A percentile compares a stretch with the other conserved stretches of the same genome.
These are phyloP conservation scores for Dasypus novemcinctus DNA, from an alignment of 2,113 vertebrate species.

Conservation along the genomic window DNA sequence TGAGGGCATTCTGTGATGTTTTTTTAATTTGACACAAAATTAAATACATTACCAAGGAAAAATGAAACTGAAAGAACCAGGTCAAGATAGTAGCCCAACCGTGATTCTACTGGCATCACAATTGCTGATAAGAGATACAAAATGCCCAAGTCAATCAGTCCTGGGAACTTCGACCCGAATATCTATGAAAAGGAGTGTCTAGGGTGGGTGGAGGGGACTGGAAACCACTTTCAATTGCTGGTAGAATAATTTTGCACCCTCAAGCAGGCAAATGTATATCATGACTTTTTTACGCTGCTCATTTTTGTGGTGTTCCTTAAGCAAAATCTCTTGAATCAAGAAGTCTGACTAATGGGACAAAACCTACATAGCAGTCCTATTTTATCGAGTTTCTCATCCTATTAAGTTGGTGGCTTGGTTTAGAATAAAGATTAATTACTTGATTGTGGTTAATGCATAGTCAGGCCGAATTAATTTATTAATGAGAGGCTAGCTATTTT, in stretches of 20 bases:
- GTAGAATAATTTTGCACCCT: background rate
- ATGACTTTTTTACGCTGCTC: background rate
- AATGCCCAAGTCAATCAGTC: background rate
- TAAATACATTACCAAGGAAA: constrained; percentile 65
- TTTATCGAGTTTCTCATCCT: background rate
- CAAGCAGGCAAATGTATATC: background rate
- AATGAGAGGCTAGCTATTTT: constrained; percentile 25
- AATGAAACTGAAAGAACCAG: constrained; percentile 54
- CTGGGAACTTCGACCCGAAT: background rate
- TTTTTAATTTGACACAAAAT: constrained; percentile 24
- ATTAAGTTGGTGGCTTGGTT: constrained; percentile 9
- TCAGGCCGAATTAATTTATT: constrained; percentile 47
- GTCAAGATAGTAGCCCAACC: constrained; percentile 24
- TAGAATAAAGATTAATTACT: constrained; percentile 57
- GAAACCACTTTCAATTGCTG: background rate
- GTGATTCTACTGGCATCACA: background rate
- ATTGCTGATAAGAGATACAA: background rate
- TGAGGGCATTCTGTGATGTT: background rate
- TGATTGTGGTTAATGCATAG: background rate
- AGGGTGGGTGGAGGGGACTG: background rate
- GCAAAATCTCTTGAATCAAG: constrained; percentile 8
- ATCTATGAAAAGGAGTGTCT: background rate
- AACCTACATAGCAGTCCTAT: background rate
- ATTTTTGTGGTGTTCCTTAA: background rate
- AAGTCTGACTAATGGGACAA: background rate